phyloP scores from a whole-genome alignment of 2,113 vertebrate genomes.

The Oncorhynchus mykiss region DNA sequence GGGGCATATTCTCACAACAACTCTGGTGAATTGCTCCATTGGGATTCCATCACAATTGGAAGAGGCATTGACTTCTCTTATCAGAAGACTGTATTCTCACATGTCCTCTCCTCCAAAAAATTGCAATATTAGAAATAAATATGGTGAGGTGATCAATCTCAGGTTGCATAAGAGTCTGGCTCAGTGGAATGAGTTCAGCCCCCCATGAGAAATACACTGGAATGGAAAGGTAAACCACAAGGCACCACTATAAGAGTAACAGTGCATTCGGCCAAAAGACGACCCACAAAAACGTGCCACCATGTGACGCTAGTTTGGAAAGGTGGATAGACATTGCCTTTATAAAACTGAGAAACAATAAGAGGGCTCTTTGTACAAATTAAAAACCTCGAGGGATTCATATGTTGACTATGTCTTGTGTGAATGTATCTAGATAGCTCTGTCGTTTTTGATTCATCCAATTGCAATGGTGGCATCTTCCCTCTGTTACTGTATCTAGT shows the following conservation, averaged over 20 bases:
- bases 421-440: neutral
- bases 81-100: neutral
- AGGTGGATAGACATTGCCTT: neutral
- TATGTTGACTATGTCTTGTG: neutral
- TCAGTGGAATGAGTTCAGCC: neutral
- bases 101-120: neutral
- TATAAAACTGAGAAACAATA: neutral
- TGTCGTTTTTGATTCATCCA: neutral
- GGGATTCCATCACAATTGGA: slow-evolving; percentile 2
- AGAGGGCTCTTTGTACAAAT: neutral
- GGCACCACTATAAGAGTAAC: neutral
- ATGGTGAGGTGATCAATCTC: slow-evolving; percentile 18
- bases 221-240: neutral
- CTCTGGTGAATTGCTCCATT: slow-evolving; percentile 23
- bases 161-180: slow-evolving; percentile 34
- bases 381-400: neutral
- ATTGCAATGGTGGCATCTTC: no score
- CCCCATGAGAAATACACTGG: neutral
- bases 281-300: neutral
- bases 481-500: neutral
- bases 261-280: neutral
- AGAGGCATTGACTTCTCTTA: slow-evolving; percentile 3
- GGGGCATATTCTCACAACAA: slow-evolving; percentile 13
- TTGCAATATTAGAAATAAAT: slow-evolving; percentile 23
- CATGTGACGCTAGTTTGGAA: neutral